Evolutionary conservation across 64 coral and sea anemone genomes (phyloP), one percentile per base, ranked within the genome.

Genomic region (Dendrophyllia cribrosa): DNA sequence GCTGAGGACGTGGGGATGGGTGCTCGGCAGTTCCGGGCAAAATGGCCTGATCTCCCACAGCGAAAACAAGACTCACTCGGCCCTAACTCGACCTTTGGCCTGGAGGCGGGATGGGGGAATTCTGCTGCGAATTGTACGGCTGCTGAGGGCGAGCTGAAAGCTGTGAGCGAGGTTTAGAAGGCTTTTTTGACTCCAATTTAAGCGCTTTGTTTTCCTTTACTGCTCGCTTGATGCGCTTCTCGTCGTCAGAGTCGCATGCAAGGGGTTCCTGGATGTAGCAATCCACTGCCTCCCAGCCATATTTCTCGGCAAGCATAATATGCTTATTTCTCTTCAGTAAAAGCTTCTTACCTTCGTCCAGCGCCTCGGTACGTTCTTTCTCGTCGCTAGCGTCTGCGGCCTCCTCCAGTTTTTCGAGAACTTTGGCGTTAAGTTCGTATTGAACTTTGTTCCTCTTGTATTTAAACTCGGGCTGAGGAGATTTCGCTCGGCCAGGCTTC

Each of bases 241-340:
- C 64, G 64, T 86, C 83, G 13, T 86, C 46, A 0, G 83, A 65
- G 52, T 86, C 2, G 83, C 83, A 53, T 20, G 66, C 83, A 3
- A 86, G 66, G 3, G 83, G 64, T 49, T 86, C 66, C 46, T 50
- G 20, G 22, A 70, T 51, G 24, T 86, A 86, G 7, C 83, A 86
- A 51, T 86, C 34, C 70, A 86, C 83, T 10, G 83, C 70, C n/a
- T 86, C 83, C 66, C 84, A 87, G 45, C 84, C 66, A 23, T 87
- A 87, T 72, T 87, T 87, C 50, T 87, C 66, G 8, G 84, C 66
- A n/a, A 87, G 17, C 68, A 87, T 50, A 72, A 87, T 87, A 24
- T 56, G 82, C 19, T 86, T 86, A 68, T 86, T 86, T 70, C 82
- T 9, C 20, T 85, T 59, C 23, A 66, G 15, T 44, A 85, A 66